Evolutionary conservation across 2,888 invertebrate genomes (phyloP).

Genomic region (Seira ritae): DNA sequence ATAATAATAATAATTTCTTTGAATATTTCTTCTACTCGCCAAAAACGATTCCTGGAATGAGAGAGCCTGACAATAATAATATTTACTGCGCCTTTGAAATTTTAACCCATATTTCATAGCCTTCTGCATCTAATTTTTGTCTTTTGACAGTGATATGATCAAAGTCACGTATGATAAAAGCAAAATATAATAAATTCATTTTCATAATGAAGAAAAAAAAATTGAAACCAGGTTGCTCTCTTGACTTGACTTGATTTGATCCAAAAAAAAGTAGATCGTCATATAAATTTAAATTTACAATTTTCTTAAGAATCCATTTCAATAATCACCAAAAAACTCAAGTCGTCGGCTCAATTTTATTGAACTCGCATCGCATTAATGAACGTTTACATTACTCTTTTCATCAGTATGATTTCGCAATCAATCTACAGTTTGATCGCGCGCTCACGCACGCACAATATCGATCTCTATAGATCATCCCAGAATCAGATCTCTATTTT

Average conservation of each 20-base stretch:
- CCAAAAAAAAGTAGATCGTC: neutral
- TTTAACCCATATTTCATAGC: neutral
- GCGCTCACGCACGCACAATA: neutral
- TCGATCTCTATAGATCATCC: neutral
- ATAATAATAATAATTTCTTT: no score
- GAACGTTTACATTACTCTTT: neutral
- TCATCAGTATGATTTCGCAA: neutral
- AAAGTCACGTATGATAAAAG: neutral
- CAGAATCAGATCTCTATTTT: no score
- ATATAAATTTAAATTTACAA: conserved; percentile 39
- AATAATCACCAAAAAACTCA: conserved; percentile 7
- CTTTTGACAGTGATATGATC: neutral
- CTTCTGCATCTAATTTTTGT: neutral
- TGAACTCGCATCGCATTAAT: conserved; percentile 11
- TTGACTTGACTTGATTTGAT: no score
- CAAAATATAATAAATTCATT: neutral
- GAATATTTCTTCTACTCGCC: no score
- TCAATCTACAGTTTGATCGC: neutral
- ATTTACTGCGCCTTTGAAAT: neutral
- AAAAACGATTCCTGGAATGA: no score
- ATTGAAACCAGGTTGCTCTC: conserved; percentile 34
- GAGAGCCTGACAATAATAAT: no score
- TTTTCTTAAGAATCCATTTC: conserved; percentile 18
- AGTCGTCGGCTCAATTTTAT: conserved; percentile 34
- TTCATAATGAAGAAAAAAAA: no score